These are phyloP conservation scores for Syngnathus acus DNA, from an alignment of 2,797 vertebrate species.

Conservation along the genomic window DNA sequence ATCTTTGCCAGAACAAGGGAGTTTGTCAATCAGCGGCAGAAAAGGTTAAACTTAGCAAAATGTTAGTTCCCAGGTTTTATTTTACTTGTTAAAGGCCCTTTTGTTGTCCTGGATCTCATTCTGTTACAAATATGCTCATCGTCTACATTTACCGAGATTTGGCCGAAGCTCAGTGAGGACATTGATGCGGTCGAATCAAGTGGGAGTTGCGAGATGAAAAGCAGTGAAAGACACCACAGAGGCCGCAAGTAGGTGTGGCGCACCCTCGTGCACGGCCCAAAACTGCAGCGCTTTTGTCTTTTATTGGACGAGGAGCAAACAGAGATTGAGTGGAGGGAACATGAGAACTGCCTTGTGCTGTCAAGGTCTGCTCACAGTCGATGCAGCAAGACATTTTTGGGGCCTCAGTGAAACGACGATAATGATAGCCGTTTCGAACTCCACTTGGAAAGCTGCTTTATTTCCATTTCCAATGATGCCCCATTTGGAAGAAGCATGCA, in stretches of 20 bases:
- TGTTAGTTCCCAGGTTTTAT: no score
- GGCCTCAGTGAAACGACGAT: neutral
- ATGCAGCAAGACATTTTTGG: neutral
- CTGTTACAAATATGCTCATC: neutral
- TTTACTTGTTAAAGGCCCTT: neutral
- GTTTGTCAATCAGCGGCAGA: neutral
- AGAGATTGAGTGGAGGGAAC: conserved; percentile 6
- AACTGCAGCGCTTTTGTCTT: conserved; percentile 13
- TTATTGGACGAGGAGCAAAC: neutral
- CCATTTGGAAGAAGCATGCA: neutral
- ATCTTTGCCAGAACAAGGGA: neutral
- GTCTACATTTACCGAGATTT: neutral
- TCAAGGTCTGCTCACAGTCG: conserved; percentile 2
- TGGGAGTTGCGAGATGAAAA: conserved; percentile 19
- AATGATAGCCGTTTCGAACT: neutral
- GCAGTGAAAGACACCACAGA: conserved; percentile 8
- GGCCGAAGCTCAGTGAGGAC: neutral
- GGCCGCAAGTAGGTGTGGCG: conserved; percentile 21
- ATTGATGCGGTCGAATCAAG: conserved; percentile 9
- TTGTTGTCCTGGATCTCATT: neutral
- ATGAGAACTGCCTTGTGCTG: conserved; percentile 2
- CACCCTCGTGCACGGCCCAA: conserved; percentile 4
- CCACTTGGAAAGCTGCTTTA: neutral
- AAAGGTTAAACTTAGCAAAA: neutral
- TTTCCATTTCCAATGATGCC: neutral